Percentiles rank a stretch among this genome's conserved stretches.
Conservation (phyloP, 2,113 vertebrate species). For the Larimichthys crocea region DNA sequence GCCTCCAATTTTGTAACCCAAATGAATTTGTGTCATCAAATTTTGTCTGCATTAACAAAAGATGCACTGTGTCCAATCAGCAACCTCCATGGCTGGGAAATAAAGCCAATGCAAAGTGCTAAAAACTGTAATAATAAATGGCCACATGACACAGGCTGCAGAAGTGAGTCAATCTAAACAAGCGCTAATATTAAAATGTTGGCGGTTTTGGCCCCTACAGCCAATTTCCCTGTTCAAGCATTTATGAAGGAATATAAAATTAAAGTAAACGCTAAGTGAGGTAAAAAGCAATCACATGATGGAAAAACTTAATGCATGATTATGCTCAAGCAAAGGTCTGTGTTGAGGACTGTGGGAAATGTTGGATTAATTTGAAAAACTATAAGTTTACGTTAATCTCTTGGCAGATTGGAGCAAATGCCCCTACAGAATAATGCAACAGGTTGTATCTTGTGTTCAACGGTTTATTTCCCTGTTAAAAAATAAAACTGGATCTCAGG, state of each 20-base stretch:
- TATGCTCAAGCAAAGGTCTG: slow-evolving; percentile 4
- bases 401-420: not conserved
- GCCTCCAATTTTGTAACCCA: slow-evolving; percentile 29
- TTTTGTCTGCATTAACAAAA: slow-evolving; percentile 4
- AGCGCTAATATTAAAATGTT: no score
- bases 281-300: not conserved
- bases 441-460: not conserved
- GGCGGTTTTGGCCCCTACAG: no score
- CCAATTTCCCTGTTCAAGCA: not conserved
- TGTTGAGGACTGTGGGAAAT: not conserved
- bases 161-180: no score
- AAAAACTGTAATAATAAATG: no score
- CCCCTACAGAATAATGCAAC: slow-evolving; percentile 10
- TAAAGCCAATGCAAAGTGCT: no score
- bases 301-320: not conserved
- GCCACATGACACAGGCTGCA: no score
- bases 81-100: no score
- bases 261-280: not conserved
- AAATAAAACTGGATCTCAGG: slow-evolving; percentile 10
- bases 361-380: slow-evolving; percentile 13
- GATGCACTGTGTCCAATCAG: not conserved
- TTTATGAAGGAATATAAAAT: slow-evolving; percentile 8
- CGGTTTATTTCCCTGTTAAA: slow-evolving; percentile 23
- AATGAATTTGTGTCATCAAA: slow-evolving; percentile 18
- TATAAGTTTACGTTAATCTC: slow-evolving; percentile 20